These are phyloP conservation scores for Danio tinwini DNA, from an alignment of 2,797 vertebrate genomes.

Conservation along the genomic window DNA sequence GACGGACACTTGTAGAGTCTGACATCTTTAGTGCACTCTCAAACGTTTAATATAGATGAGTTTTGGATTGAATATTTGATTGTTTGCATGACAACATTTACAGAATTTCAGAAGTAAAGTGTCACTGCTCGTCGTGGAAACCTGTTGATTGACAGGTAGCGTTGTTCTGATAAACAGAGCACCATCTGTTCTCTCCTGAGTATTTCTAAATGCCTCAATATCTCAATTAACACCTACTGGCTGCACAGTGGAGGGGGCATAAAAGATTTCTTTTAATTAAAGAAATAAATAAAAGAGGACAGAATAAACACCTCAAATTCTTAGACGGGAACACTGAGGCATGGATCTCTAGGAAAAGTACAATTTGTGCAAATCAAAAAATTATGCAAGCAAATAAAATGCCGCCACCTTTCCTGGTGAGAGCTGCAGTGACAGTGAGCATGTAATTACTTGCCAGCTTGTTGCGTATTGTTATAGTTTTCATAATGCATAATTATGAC, in stretches of 20 bases:
- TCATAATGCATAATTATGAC: not conserved
- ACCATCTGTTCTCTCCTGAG: constrained; percentile 25
- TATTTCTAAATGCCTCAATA: not conserved
- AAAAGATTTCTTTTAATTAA: not conserved
- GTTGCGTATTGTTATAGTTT: constrained; percentile 5
- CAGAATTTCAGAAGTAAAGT: not conserved
- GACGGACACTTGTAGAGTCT: not conserved
- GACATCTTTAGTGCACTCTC: not conserved
- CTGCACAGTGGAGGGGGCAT: not conserved
- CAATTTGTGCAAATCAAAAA: not conserved
- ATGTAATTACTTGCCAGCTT: constrained; percentile 5
- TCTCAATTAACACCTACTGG: constrained; percentile 11
- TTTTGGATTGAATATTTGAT: not conserved
- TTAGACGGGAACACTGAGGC: not conserved
- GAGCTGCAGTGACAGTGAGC: not conserved
- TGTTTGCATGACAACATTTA: not conserved
- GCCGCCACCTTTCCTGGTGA: not conserved
- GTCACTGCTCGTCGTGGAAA: constrained; percentile 1
- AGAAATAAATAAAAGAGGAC: not conserved
- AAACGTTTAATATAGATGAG: not conserved
- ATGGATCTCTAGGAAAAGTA: not conserved
- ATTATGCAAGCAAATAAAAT: not conserved
- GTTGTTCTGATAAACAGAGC: constrained; percentile 19
- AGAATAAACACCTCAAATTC: not conserved
- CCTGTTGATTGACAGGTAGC: constrained; percentile 17